Evolutionary conservation across 2,888 invertebrate species (phyloP), one percentile per base, ranked within the genome.

Genomic region (Panopea generosa): DNA sequence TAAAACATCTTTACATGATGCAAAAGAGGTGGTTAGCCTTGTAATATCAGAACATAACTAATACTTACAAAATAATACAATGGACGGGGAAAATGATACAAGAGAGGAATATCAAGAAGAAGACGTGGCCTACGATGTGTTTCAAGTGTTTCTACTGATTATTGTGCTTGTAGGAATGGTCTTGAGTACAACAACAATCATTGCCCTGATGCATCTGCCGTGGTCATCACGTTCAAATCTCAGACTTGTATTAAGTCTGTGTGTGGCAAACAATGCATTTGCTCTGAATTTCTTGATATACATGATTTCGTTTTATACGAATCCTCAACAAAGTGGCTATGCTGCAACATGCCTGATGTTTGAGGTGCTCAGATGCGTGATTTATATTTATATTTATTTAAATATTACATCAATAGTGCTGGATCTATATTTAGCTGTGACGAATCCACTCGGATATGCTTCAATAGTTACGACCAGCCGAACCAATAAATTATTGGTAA

Each of bases 141-240:
- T 47, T 22, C 55, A 72, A 29, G 56, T 72, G 20, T 9, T 68
- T 2, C 61, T 69, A n/a, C 55, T 77, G 38, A 60, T 68, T 18
- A 22, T 68, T 7, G 29, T 68, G 6, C 27, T 77, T 4, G 24
- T 49, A 16, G 77, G 65, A 66, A 77, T 77, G 45, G 38, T 77
- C 16, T 22, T 77, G 9, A 77, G 72, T 52, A 72, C 55, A n/a
- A 65, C 72, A n/a, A 77, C 77, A 18, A 73, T 77, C 16, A 27
- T 77, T 18, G 77, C 77, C 1, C 56, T 77, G 16, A 53, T 72
- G 24, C 77, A 77, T 57, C 50, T 77, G 27, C 77, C 77, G 3
- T 77, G 77, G 77, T 77, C 69, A 0, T 68, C 77, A 2, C 59
- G 69, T 38, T 72, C 77, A 22, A 77, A 77, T n/a, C 43, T 77